phyloP scores from a whole-genome alignment of 1,140 invertebrate genomes.

The Globodera ellingtonae region DNA sequence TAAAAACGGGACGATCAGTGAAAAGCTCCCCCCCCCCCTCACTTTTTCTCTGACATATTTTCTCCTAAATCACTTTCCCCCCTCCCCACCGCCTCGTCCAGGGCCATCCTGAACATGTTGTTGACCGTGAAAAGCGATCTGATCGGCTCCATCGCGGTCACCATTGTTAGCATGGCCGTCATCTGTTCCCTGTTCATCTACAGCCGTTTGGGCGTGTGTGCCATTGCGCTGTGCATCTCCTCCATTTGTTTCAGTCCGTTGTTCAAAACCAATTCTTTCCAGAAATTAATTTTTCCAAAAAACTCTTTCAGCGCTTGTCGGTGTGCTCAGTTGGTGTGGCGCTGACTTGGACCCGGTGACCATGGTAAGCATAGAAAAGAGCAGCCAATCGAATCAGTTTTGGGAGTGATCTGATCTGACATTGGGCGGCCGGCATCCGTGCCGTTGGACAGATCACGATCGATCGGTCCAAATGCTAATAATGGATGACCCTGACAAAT shows the following conservation, averaged over 20 bases:
- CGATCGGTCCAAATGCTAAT: no score
- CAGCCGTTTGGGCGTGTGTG: conserved; percentile 52
- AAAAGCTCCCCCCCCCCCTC: no score
- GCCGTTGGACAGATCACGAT: no score
- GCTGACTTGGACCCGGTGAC: conserved; percentile 60
- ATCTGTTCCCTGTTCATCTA: conserved; percentile 62
- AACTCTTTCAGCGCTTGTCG: conserved; percentile 56
- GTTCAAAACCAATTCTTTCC: not conserved
- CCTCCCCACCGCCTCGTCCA: not conserved
- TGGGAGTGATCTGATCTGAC: no score
- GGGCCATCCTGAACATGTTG: conserved; percentile 56
- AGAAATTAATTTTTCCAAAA: not conserved
- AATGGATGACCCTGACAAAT: no score
- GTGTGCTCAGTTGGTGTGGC: conserved; percentile 61
- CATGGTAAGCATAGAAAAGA: conserved; percentile 7
- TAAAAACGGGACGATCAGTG: no score
- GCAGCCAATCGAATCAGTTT: no score
- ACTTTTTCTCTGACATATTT: no score
- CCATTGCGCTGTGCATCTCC: conserved; percentile 57
- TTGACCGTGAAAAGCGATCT: conserved; percentile 63
- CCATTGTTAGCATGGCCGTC: conserved; percentile 63
- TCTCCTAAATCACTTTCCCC: no score
- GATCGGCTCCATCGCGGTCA: conserved; percentile 63
- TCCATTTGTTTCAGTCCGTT: conserved; percentile 61
- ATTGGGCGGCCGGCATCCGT: no score